A percentile compares a stretch with the other conserved stretches of the same genome.
These are phyloP conservation scores for Clistopyga incitator DNA, from an alignment of 2,888 invertebrate species.

Conservation along the genomic window DNA sequence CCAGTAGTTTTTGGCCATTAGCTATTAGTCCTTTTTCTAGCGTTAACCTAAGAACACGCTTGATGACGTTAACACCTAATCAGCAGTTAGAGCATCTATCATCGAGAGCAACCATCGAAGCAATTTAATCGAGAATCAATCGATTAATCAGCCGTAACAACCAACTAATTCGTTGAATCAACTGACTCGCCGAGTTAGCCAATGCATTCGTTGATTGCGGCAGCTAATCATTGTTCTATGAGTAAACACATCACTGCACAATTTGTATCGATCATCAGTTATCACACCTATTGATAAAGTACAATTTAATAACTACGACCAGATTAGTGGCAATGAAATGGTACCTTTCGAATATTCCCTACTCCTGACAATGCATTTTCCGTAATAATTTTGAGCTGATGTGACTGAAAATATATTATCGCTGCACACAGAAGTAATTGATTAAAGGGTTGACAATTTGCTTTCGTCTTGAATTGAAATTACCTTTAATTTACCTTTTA, in stretches of 20 bases:
- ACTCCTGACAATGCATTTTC: background rate
- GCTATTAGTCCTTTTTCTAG: background rate
- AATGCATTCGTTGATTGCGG: too few relatives aligned
- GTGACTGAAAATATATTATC: too few relatives aligned
- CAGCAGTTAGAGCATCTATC: slow-evolving; percentile 26
- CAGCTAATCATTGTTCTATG: too few relatives aligned
- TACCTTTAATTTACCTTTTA: background rate
- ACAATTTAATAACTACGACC: background rate
- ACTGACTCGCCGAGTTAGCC: background rate
- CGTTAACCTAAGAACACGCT: slow-evolving; percentile 40
- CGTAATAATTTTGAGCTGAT: background rate
- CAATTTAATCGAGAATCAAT: too few relatives aligned
- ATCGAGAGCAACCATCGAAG: background rate
- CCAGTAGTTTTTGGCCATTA: slow-evolving; percentile 45
- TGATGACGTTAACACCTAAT: slow-evolving; percentile 40
- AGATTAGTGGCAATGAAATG: background rate
- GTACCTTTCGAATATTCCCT: background rate
- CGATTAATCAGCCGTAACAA: too few relatives aligned
- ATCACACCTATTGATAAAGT: background rate
- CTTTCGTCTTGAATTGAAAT: background rate
- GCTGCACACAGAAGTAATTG: too few relatives aligned
- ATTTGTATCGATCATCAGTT: background rate
- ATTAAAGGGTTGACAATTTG: too few relatives aligned
- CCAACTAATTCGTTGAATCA: background rate
- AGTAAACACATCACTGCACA: background rate